Conservation (phyloP, 2,797 vertebrate genomes). For the Cygnus olor region DNA sequence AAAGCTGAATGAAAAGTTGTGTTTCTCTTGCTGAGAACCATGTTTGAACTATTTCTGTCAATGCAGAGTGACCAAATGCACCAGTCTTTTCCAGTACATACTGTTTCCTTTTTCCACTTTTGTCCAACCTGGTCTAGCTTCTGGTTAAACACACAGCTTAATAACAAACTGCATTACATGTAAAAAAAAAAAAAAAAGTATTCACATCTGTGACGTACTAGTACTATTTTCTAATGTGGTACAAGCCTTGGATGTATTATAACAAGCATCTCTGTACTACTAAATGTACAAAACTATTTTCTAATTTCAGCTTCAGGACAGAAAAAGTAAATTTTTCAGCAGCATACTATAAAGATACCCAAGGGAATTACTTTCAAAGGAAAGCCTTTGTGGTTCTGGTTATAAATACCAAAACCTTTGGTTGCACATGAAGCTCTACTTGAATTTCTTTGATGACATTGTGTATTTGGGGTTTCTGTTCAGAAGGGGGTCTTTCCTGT, state of each 20-base stretch:
- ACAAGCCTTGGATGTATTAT: neutral
- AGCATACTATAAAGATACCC: neutral
- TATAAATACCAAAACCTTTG: neutral
- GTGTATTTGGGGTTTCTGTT: neutral
- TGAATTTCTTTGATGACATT: neutral
- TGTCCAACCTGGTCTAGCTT: conserved; percentile 13
- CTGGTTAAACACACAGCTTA: conserved; percentile 12
- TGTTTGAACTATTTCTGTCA: neutral
- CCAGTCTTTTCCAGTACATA: neutral
- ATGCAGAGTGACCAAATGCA: neutral
- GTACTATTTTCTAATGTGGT: neutral
- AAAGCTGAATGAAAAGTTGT: neutral
- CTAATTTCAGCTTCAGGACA: neutral
- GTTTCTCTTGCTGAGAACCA: neutral
- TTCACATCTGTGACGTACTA: neutral
- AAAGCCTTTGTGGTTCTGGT: neutral
- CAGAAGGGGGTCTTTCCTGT: neutral
- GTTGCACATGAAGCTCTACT: neutral
- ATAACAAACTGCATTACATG: neutral
- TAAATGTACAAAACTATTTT: neutral
- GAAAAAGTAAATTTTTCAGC: neutral
- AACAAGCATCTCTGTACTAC: neutral
- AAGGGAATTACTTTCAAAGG: neutral
- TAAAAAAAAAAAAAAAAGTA: neutral
- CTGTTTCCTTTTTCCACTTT: neutral